Base-by-base conservation (phyloP, 2,797 vertebrate species). In the Platalea minor region DNA sequence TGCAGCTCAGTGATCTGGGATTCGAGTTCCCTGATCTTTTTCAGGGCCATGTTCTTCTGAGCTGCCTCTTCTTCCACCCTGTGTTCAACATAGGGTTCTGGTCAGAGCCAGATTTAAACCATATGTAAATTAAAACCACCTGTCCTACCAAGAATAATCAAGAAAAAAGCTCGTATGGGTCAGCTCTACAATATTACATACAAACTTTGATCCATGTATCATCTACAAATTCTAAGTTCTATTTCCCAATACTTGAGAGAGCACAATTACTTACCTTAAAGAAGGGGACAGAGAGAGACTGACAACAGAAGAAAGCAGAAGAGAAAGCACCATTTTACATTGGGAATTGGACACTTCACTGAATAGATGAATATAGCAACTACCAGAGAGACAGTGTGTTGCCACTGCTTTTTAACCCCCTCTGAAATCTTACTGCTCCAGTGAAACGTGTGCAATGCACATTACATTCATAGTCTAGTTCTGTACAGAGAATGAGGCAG, bases 51-150 rank as follows among this genome's bases (percentile, higher is more conserved):
- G 94, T 99, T 99, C 97, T 99, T 99, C 97, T 99, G 99, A 2
- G 98, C 97, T 15, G 99, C 98, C 96, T 99, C 99, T 91, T 99
- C 99, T 95, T 99, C 99, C 54, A 99, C 99, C 97, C 99, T 99
- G 94, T 78, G 80, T 87, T 89, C 72, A 86, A 96, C 23, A 97
- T 4, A 88, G 83, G 15, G 12, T 48, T 89, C 35, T 63, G 46
- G 45, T 95, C 70, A 96, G 63, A 67, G 26, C 2, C 21, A 68
- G 3, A 50, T 56, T 85, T 80, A 56, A 89, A 77, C 63, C 24
- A 50, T 2, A 64, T 10, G 53, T 23, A 67, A 72, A 41, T 53
- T 53, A 76, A 87, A 75, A 35, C 6, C 28, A 51, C 63, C 35
- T 81, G 35, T 85, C 88, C 72, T 82, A 85, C 43, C 67, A 72